Evolutionary conservation across 1,140 invertebrate genomes (phyloP).

Genomic region (Chironomus tepperi): DNA sequence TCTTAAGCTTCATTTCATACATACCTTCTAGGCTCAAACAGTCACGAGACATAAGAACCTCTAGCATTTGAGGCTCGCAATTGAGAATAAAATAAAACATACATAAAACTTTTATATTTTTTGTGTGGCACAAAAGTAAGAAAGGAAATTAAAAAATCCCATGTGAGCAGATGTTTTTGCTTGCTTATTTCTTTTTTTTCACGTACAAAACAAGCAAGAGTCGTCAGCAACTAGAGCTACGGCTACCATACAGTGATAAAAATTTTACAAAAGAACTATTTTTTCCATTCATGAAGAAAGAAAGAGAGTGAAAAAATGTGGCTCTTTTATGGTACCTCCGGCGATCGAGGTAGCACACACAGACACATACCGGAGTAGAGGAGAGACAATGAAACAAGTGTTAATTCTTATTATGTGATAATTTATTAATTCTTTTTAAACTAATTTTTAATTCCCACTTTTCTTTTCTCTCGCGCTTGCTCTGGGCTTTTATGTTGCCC

Average conservation of each 20-base stretch:
- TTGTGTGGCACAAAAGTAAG: conserved; percentile 1
- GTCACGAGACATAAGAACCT: too few species aligned
- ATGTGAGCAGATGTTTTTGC: conserved; percentile 9
- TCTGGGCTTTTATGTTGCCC: neutral
- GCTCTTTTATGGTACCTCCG: conserved; percentile 9
- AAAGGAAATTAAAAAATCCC: conserved; percentile 11
- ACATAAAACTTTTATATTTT: neutral
- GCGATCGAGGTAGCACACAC: neutral
- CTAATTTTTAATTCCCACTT: conserved; percentile 21
- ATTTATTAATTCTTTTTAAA: conserved; percentile 24
- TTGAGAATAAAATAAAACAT: neutral
- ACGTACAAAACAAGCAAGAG: neutral
- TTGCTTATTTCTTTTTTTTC: neutral
- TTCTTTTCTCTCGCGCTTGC: neutral
- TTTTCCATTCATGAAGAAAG: too few species aligned
- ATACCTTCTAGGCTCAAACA: too few species aligned
- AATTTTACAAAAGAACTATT: neutral
- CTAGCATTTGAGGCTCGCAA: too few species aligned
- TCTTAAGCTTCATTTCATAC: too few species aligned
- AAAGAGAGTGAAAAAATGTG: too few species aligned
- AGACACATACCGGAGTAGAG: neutral
- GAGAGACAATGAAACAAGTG: conserved; percentile 21
- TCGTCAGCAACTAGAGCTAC: neutral
- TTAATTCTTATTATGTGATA: conserved; percentile 24
- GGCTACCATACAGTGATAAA: neutral